Percentiles rank a stretch among this genome's conserved stretches.
phyloP scores from a whole-genome alignment of 2,113 vertebrate genomes.

The Azemiops feae region DNA sequence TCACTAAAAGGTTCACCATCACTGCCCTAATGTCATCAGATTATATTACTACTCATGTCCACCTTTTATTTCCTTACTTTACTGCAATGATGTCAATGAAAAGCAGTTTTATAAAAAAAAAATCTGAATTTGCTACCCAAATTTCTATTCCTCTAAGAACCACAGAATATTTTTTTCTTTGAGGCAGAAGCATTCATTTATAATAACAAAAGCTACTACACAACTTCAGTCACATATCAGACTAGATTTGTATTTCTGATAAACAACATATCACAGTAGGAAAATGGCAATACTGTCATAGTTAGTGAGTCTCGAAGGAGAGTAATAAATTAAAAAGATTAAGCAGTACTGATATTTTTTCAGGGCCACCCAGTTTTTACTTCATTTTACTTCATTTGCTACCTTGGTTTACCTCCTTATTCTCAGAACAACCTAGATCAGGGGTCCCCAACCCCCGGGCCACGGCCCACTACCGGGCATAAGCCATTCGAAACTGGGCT shows the following conservation, averaged over 20 bases:
- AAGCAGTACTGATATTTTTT: not conserved
- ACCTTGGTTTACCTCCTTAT: not conserved
- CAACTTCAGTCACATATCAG: not conserved
- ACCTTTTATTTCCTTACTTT: not conserved
- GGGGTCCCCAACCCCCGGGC: too few species aligned
- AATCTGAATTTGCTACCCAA: not conserved
- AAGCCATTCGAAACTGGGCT: too few species aligned
- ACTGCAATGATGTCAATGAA: not conserved
- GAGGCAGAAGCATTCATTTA: not conserved
- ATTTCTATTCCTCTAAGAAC: not conserved
- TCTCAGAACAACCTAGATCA: not conserved
- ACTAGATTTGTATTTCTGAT: not conserved
- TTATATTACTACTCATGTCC: not conserved
- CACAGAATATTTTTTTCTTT: not conserved
- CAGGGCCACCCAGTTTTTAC: not conserved
- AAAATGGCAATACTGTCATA: not conserved
- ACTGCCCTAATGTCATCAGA: not conserved
- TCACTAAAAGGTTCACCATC: too few species aligned
- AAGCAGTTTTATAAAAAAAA: not conserved
- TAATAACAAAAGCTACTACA: not conserved
- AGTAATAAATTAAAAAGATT: not conserved
- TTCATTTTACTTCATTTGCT: not conserved
- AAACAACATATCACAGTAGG: not conserved
- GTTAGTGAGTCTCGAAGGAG: not conserved
- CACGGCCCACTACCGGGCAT: too few species aligned